Evolutionary conservation across 2,888 invertebrate genomes (phyloP).

Genomic region (Clusia tigrina): DNA sequence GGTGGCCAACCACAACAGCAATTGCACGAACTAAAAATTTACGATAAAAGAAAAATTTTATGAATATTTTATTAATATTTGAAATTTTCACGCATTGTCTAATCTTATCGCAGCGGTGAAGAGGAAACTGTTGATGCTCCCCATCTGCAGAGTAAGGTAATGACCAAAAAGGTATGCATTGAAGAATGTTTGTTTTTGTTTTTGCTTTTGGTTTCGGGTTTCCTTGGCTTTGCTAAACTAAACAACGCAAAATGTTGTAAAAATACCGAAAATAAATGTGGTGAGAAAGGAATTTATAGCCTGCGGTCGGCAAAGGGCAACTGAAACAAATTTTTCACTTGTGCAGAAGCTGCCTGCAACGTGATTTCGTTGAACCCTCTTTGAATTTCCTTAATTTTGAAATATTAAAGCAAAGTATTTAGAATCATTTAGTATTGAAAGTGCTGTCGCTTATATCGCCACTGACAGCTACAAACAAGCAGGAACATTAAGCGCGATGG

Average conservation of each 20-base stretch:
- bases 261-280: constrained; percentile 43
- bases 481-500: no score
- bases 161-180: background rate
- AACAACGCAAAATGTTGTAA: background rate
- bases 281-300: constrained; percentile 58
- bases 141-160: background rate
- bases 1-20: constrained; percentile 39
- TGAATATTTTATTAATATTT: constrained; percentile 60
- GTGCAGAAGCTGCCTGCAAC: no score
- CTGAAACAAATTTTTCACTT: constrained; percentile 42
- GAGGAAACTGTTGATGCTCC: constrained; percentile 28
- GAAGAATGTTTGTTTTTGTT: background rate
- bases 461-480: no score
- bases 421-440: no score
- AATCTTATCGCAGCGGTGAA: constrained; percentile 33
- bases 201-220: background rate
- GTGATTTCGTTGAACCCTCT: no score
- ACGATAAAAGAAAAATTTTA: constrained; percentile 56
- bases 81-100: constrained; percentile 42
- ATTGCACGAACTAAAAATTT: constrained; percentile 56
- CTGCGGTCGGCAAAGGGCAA: constrained; percentile 53
- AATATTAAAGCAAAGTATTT: no score
- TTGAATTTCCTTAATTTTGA: no score
- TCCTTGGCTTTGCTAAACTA: background rate
- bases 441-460: no score